Percentiles rank a stretch among this genome's conserved stretches.
phyloP scores from a whole-genome alignment of 1,140 invertebrate species.

The Aphis craccivora region DNA sequence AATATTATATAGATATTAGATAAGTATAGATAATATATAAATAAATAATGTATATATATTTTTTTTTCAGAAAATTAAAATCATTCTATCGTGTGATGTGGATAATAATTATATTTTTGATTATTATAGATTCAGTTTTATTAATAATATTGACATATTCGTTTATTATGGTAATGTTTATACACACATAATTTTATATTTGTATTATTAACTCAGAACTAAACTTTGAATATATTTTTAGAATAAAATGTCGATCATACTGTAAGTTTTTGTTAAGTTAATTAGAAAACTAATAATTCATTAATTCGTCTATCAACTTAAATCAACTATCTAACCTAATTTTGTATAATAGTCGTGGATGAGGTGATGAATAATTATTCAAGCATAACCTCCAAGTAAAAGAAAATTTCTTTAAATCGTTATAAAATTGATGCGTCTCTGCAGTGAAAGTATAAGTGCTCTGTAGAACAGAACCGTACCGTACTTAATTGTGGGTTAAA shows the following conservation, averaged over 20 bases:
- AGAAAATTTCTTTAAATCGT: too few species aligned
- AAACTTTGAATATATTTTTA: neutral
- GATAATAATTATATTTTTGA: neutral
- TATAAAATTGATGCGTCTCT: too few species aligned
- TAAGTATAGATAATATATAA: neutral
- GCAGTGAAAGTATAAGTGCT: too few species aligned
- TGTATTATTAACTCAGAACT: neutral
- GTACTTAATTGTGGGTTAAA: too few species aligned
- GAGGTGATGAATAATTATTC: too few species aligned
- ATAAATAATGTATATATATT: neutral
- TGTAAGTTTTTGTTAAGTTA: too few species aligned
- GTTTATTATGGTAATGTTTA: neutral
- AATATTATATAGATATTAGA: neutral
- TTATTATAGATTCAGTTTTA: neutral
- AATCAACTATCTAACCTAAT: too few species aligned
- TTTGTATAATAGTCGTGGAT: too few species aligned
- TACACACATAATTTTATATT: neutral
- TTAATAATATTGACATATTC: neutral
- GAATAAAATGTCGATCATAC: neutral
- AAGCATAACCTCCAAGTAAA: too few species aligned
- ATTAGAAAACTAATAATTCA: too few species aligned
- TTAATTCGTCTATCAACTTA: too few species aligned
- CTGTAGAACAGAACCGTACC: too few species aligned
- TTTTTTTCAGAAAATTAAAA: conserved; percentile 20
- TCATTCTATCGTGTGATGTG: neutral